A percentile compares a stretch with the other conserved stretches of the same genome.
phyloP scores from a whole-genome alignment of 2,888 invertebrate genomes.

The Calliphora vomitoria region DNA sequence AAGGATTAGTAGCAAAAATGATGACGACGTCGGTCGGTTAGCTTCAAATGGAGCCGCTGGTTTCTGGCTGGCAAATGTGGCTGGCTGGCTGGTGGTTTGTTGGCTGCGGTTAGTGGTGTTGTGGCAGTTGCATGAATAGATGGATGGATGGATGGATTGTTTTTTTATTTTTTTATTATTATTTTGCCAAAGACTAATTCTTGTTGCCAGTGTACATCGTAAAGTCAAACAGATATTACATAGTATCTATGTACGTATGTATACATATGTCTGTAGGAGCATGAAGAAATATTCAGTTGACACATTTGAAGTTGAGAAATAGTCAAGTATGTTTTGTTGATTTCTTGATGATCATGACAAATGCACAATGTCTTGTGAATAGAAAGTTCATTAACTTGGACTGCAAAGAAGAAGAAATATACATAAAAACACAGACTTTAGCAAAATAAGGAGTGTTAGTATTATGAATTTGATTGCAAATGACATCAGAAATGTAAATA shows the following conservation, averaged over 20 bases:
- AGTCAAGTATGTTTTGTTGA: conserved; percentile 50
- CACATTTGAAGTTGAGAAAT: conserved; percentile 59
- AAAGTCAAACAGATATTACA: conserved; percentile 32
- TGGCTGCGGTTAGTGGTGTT: conserved; percentile 58
- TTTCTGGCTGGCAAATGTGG: conserved; percentile 30
- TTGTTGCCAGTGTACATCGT: conserved; percentile 53
- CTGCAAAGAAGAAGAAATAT: background rate
- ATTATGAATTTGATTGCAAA: background rate
- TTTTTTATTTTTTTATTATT: background rate
- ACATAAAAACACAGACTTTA: background rate
- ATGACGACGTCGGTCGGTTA: conserved; percentile 73
- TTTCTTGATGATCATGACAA: conserved; percentile 55
- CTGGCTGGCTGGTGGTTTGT: conserved; percentile 40
- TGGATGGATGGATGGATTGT: conserved; percentile 62
- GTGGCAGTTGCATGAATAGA: conserved; percentile 59
- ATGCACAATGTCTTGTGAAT: conserved; percentile 42
- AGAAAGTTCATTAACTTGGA: conserved; percentile 38
- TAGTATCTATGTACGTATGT: background rate
- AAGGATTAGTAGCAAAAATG: conserved; percentile 81
- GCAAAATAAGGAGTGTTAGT: conserved; percentile 26
- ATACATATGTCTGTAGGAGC: conserved; percentile 6
- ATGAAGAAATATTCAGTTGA: conserved; percentile 48
- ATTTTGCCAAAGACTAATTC: conserved; percentile 59
- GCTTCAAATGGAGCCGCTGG: conserved; percentile 82
- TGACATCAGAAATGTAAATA: conserved; percentile 13